phyloP scores from a whole-genome alignment of 2,113 vertebrate species.

The Eira barbara region DNA sequence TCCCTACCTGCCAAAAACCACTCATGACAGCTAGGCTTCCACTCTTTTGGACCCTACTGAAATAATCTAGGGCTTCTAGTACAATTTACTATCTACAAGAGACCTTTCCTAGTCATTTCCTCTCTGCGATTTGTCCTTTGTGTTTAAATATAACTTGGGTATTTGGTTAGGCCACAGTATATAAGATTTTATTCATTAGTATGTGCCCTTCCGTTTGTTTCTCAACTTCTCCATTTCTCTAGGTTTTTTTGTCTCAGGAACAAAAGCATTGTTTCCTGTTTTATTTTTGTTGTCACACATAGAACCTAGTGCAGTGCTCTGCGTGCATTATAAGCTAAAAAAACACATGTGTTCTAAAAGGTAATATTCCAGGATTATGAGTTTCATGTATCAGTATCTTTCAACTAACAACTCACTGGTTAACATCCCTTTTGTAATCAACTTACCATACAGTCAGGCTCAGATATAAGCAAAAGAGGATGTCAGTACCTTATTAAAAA shows the following conservation, averaged over 20 bases:
- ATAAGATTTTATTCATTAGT: background rate
- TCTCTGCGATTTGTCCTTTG: background rate
- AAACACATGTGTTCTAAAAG: background rate
- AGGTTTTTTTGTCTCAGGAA: background rate
- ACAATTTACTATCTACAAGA: background rate
- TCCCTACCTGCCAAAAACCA: background rate
- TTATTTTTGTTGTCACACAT: slow-evolving; percentile 17
- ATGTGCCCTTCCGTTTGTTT: background rate
- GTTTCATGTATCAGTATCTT: slow-evolving; percentile 8
- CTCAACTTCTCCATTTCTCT: background rate
- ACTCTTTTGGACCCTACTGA: background rate
- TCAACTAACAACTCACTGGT: background rate
- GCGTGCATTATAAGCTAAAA: slow-evolving; percentile 19
- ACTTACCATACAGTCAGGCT: slow-evolving; percentile 35
- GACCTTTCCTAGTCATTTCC: background rate
- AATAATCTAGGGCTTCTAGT: background rate
- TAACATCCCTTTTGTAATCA: slow-evolving; percentile 26
- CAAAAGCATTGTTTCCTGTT: background rate
- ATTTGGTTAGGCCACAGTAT: background rate
- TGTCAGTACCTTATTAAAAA: slow-evolving; percentile 38
- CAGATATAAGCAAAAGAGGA: slow-evolving; percentile 31
- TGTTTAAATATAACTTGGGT: background rate
- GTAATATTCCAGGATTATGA: background rate
- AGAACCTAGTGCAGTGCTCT: background rate
- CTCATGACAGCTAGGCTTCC: background rate